phyloP scores from a whole-genome alignment of 2,113 vertebrate genomes.

The Panthera tigris region DNA sequence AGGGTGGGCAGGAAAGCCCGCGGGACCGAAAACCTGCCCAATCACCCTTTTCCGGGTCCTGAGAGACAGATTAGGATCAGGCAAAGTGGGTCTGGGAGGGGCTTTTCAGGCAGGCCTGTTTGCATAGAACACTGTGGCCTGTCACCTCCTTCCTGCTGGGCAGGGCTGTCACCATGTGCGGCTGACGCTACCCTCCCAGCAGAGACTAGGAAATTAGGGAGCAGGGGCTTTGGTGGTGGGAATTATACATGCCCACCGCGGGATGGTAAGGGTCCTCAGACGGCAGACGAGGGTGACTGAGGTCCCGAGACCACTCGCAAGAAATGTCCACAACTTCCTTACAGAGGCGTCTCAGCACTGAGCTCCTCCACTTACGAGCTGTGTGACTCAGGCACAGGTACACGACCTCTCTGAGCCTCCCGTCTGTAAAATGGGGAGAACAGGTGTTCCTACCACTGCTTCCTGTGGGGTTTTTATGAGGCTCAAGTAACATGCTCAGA shows the following conservation, averaged over 20 bases:
- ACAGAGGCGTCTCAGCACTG: not conserved
- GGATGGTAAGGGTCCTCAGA: not conserved
- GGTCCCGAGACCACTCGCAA: not conserved
- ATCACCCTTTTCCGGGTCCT: not conserved
- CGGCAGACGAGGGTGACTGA: not conserved
- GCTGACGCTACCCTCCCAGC: not conserved
- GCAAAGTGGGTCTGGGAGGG: not conserved
- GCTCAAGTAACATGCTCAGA: accelerated
- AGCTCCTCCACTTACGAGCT: not conserved
- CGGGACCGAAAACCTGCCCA: not conserved
- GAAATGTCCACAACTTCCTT: not conserved
- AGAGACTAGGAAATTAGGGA: accelerated
- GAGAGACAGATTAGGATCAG: not conserved
- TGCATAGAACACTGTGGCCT: not conserved
- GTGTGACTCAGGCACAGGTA: not conserved
- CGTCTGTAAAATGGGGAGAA: too few species aligned
- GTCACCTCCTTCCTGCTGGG: not conserved
- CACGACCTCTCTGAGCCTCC: not conserved
- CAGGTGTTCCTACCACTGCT: not conserved
- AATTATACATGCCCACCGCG: accelerated
- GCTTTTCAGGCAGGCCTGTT: not conserved
- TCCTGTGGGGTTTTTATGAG: not conserved
- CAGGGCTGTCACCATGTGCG: accelerated
- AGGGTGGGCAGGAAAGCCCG: not conserved
- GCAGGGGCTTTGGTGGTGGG: accelerated